A percentile compares a stretch with the other conserved stretches of the same genome.
Conservation (phyloP, 2,888 invertebrate genomes). For the Xanthia togata region DNA sequence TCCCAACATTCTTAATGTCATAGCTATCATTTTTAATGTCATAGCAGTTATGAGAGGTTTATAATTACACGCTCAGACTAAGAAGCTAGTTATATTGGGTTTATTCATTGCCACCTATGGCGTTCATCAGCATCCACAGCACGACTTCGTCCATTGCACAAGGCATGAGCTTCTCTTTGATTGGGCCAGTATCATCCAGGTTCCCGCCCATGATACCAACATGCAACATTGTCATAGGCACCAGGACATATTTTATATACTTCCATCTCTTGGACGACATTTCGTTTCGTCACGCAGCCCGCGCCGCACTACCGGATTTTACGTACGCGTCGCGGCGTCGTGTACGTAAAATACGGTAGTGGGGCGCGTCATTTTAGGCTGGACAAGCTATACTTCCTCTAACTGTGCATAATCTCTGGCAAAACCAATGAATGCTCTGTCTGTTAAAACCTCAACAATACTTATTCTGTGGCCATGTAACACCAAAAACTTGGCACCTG, state of each 20-base stretch:
- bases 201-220: background rate
- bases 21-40: no score
- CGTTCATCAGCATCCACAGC: background rate
- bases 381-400: background rate
- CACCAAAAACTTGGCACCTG: constrained; percentile 77
- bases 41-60: background rate
- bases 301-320: no score
- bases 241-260: no score
- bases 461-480: constrained; percentile 66
- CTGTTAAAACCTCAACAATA: background rate
- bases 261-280: background rate
- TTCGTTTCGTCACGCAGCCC: background rate
- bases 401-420: background rate
- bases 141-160: background rate
- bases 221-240: no score
- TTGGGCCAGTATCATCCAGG: background rate
- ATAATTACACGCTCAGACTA: background rate
- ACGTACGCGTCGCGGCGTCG: no score
- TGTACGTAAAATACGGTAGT: no score
- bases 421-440: background rate
- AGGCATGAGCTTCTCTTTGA: background rate
- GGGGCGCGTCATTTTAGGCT: no score
- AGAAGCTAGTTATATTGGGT: background rate
- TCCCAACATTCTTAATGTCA: no score
- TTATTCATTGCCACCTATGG: background rate